These are phyloP conservation scores for Forficula auricularia DNA, from an alignment of 1,140 invertebrate genomes.

Conservation along the genomic window DNA sequence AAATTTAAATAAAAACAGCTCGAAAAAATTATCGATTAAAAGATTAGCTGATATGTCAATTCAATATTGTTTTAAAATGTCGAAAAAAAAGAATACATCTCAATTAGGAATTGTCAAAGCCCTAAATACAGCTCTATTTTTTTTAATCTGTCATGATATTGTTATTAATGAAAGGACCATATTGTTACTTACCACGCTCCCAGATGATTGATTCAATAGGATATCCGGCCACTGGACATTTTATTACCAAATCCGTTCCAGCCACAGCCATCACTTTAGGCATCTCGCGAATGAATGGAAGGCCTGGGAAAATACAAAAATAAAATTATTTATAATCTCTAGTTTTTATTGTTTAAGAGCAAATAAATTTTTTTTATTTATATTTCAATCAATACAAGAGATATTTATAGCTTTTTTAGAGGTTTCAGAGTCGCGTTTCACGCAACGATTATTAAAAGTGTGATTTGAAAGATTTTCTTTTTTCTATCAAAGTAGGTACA, in stretches of 20 bases:
- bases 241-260: slow-evolving; percentile 65
- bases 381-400: neutral
- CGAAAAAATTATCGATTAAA: neutral
- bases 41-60: neutral
- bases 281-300: slow-evolving; percentile 78
- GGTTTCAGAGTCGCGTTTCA: no score
- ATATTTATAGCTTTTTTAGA: no score
- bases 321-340: neutral
- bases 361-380: no score
- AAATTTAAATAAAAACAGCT: neutral
- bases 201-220: slow-evolving; percentile 75
- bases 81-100: neutral
- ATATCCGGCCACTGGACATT: slow-evolving; percentile 84
- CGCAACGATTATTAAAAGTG: no score
- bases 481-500: no score
- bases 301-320: slow-evolving; percentile 29
- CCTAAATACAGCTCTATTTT: no score
- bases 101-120: no score
- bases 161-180: no score
- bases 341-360: no score
- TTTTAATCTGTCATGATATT: no score
- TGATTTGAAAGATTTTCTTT: no score
- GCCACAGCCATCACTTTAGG: slow-evolving; percentile 77
- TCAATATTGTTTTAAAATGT: neutral
- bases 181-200: slow-evolving; percentile 54